phyloP scores from a whole-genome alignment of 2,888 invertebrate genomes.

The Hyposoter dolosus region DNA sequence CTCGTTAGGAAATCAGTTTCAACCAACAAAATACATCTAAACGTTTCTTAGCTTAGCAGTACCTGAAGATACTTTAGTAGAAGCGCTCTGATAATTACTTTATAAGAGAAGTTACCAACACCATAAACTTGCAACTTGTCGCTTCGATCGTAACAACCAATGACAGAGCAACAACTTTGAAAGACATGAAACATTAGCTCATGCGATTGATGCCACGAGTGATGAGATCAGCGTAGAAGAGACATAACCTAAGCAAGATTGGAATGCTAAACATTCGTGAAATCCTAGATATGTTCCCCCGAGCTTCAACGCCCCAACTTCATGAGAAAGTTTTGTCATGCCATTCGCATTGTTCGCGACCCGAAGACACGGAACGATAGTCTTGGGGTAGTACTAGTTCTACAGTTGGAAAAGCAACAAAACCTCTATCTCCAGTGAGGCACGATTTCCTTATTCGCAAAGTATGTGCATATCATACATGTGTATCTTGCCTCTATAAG shows the following conservation, averaged over 20 bases:
- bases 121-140: background rate
- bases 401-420: background rate
- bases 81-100: background rate
- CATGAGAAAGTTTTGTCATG: slow-evolving; percentile 36
- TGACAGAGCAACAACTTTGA: background rate
- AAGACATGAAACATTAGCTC: background rate
- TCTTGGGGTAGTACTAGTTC: slow-evolving; percentile 16
- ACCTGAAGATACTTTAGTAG: background rate
- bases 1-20: background rate
- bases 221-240: slow-evolving; percentile 16
- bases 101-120: background rate
- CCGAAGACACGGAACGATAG: slow-evolving; percentile 33
- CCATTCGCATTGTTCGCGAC: slow-evolving; percentile 40
- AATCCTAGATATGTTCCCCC: slow-evolving; percentile 31
- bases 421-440: slow-evolving; percentile 32
- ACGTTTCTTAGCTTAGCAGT: background rate
- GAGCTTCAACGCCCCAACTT: slow-evolving; percentile 4
- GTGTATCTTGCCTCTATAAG: slow-evolving; percentile 39
- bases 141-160: slow-evolving; percentile 21
- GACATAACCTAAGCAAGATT: slow-evolving; percentile 31
- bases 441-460: slow-evolving; percentile 60
- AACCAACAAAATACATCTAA: background rate
- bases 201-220: background rate
- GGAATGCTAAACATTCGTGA: slow-evolving; percentile 20
- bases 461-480: slow-evolving; percentile 24